Evolutionary conservation across 2,113 vertebrate species (phyloP).

Genomic region (Pelvicachromis taeniatus): DNA sequence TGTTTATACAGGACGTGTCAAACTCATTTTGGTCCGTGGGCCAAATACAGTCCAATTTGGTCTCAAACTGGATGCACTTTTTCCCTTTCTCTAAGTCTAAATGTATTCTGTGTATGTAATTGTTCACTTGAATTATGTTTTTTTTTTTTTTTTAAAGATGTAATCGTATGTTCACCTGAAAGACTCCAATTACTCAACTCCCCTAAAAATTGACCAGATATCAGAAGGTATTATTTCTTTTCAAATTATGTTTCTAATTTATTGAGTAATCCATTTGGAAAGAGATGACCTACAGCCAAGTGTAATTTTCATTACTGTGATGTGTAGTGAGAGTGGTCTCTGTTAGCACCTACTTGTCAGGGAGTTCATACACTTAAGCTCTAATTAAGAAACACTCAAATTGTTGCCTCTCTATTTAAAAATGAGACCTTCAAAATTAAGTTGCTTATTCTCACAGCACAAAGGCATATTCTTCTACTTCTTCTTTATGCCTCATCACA

Average conservation of each 20-base stretch:
- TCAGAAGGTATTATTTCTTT: neutral
- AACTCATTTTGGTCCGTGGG: neutral
- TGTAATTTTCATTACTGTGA: conserved; percentile 1
- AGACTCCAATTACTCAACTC: neutral
- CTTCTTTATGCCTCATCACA: neutral
- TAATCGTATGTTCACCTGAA: neutral
- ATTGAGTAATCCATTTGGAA: neutral
- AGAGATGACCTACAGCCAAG: neutral
- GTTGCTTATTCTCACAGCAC: neutral
- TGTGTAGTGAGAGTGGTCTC: neutral
- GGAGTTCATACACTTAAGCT: conserved; percentile 18
- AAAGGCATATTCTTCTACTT: neutral
- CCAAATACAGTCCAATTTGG: neutral
- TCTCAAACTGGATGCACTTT: neutral
- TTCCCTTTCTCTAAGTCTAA: neutral
- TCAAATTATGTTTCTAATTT: neutral
- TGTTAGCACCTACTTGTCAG: conserved; percentile 26
- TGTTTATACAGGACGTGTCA: neutral
- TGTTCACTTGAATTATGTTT: neutral
- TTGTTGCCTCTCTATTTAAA: neutral
- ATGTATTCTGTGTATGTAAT: neutral
- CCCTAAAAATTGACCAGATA: neutral
- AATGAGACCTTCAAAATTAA: neutral
- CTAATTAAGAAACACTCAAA: conserved; percentile 22
- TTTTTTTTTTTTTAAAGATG: neutral